Conservation (phyloP, 2,797 vertebrate species). For the Megaceryle alcyon region DNA sequence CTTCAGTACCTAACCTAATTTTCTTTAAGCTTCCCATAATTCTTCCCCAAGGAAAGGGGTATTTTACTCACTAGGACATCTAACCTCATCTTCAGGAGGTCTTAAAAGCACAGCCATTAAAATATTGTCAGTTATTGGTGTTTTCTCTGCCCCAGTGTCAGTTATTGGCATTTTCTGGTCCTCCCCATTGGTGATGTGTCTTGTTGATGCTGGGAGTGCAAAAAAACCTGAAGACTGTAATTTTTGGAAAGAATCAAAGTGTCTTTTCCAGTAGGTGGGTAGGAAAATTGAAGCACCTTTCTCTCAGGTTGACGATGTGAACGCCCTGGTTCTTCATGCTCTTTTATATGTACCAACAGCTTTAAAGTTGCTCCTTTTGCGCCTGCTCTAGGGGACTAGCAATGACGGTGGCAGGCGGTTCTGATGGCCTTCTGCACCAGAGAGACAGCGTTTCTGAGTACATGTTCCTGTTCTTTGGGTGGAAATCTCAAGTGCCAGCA, state of each 20-base stretch:
- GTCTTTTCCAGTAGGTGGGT: not conserved
- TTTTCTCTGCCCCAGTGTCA: not conserved
- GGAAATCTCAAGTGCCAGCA: not conserved
- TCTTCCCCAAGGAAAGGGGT: not conserved
- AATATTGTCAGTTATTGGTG: not conserved
- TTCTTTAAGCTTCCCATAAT: not conserved
- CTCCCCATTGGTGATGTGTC: not conserved
- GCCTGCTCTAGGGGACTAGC: not conserved
- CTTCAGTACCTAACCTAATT: not conserved
- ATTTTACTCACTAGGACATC: not conserved
- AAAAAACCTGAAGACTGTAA: not conserved
- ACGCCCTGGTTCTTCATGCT: fast-evolving
- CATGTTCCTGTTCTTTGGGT: not conserved
- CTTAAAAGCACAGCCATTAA: not conserved
- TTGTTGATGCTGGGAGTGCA: not conserved
- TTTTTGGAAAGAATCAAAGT: not conserved
- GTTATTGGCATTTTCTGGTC: not conserved
- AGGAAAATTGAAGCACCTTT: not conserved
- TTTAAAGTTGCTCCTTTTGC: not conserved
- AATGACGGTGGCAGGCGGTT: fast-evolving
- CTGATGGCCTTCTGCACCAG: fast-evolving
- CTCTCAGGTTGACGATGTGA: not conserved
- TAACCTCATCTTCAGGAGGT: not conserved
- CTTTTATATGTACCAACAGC: fast-evolving
- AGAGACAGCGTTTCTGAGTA: not conserved